Conservation (phyloP, 53 echinoderm and acorn worm genomes). For the Echinometra lucunter region DNA sequence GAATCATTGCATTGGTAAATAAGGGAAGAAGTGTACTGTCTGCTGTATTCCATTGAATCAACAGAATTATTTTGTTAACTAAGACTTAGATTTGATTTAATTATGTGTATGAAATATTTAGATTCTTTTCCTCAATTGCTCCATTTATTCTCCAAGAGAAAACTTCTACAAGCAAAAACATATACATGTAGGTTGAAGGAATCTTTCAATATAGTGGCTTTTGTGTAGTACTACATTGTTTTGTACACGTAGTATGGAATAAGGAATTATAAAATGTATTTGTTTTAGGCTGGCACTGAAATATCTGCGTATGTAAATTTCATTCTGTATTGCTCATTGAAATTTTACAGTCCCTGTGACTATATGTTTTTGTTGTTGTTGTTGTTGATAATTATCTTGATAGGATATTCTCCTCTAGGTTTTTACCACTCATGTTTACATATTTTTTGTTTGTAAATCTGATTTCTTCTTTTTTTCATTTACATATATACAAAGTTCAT, state of each 20-base stretch:
- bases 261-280: not conserved
- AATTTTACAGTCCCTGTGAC: not conserved
- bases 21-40: no score
- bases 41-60: no score
- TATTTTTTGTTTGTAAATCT: not conserved
- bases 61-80: no score
- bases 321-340: not conserved
- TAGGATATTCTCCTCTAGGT: not conserved
- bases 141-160: no score
- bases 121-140: no score
- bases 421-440: no score
- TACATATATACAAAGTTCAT: not conserved
- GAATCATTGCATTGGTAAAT: no score
- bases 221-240: not conserved
- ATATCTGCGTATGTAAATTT: not conserved
- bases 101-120: no score
- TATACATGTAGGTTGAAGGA: not conserved
- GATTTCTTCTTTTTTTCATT: not conserved
- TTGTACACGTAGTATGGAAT: no score
- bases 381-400: no score
- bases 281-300: not conserved
- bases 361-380: not conserved
- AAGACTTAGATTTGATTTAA: no score
- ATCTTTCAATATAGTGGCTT: not conserved
- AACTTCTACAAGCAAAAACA: no score